A percentile compares a stretch with the other conserved stretches of the same genome.
These are phyloP conservation scores for Saccostrea glomerata DNA, from an alignment of 1,140 invertebrate genomes.

Conservation along the genomic window DNA sequence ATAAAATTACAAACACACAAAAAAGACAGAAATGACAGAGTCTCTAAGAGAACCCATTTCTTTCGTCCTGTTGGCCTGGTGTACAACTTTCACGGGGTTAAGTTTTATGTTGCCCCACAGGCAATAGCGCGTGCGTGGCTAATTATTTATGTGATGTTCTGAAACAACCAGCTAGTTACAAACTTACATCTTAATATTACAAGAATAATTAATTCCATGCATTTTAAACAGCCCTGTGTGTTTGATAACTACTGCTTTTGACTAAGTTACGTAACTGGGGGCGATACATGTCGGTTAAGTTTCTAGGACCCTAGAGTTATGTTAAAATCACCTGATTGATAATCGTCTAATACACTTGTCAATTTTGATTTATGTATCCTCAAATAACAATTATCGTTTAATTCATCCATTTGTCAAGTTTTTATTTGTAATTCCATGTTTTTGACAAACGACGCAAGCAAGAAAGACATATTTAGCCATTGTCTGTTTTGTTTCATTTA, in stretches of 20 bases:
- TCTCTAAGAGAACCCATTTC: not conserved
- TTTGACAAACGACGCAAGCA: too few relatives aligned
- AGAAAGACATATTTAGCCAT: too few relatives aligned
- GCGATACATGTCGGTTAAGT: not conserved
- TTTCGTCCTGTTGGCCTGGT: not conserved
- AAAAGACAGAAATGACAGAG: not conserved
- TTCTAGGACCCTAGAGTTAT: not conserved
- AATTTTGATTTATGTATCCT: slow-evolving; percentile 10
- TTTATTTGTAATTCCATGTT: not conserved
- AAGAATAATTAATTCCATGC: not conserved
- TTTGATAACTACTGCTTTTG: not conserved
- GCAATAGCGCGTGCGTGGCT: not conserved
- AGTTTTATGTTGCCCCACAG: not conserved
- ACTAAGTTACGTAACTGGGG: not conserved
- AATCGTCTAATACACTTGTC: not conserved
- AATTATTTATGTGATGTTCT: slow-evolving; percentile 6
- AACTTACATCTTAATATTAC: not conserved
- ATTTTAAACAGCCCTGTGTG: not conserved
- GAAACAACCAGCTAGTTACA: not conserved
- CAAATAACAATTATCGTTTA: not conserved
- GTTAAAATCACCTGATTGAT: not conserved
- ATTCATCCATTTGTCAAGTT: slow-evolving; percentile 3
- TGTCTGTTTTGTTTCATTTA: too few relatives aligned
- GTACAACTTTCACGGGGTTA: not conserved
- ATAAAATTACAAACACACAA: not conserved